Evolutionary conservation across 2,888 invertebrate species (phyloP), one percentile per base, ranked within the genome.

Genomic region (Parnassius orleans): DNA sequence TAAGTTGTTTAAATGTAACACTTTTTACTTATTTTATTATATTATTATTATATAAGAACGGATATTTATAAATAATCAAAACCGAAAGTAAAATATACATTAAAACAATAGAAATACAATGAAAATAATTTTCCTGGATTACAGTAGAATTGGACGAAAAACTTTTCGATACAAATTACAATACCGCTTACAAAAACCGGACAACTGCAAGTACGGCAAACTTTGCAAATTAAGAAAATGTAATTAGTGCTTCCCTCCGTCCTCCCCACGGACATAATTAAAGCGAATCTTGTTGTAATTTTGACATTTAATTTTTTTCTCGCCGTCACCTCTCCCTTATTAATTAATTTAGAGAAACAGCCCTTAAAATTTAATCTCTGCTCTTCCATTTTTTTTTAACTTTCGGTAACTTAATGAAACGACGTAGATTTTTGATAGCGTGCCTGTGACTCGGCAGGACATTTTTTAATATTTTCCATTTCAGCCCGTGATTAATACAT

Each of bases 181-280:
- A 66, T 68, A 69, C 67, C 73, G 68, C 66, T 66, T 65, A 63
- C 66, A 63, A 71, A 67, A 71, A 70, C 73, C 74, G 74, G 73
- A 77, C 78, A 78, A 76, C 68, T 69, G 75, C 7, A n/a, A 48
- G 14, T 67, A 69, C 76, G 76, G 66, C 71, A 71, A 87, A 90
- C 81, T 90, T 90, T 86, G 83, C 88, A 86, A 90, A 91, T 90
- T 90, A 90, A 89, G 90, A 89, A 90, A 90, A 89, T 87, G 90
- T 89, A 90, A 90, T 90, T 90, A 90, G 89, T 83, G 74, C 75
- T 71, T 66, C 76, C 72, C 72, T 65, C 67, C 47, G 63, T 61
- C 66, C 68, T 57, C 76, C 73, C 73, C 63, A 67, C 69, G 84
- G 87, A 88, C 89, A 88, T 88, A 87, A 89, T 90, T 87, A 89